Percentiles rank a stretch among this genome's conserved stretches.
Conservation (phyloP, 2,113 vertebrate genomes). For the Melanerpes formicivorus region DNA sequence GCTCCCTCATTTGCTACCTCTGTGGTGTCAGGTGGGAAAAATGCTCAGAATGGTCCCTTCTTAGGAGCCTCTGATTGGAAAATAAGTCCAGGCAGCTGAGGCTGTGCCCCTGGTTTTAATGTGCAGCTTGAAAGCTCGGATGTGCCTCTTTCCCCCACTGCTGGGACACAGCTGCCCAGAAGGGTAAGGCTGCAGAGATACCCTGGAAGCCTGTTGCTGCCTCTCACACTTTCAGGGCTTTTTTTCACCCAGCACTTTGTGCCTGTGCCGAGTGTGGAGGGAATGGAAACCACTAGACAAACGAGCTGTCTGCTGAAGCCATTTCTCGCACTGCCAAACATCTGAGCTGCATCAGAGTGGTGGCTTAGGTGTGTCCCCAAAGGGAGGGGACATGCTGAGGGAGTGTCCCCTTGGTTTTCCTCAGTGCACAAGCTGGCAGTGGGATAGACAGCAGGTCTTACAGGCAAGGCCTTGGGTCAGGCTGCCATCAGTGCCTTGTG, state of each 20-base stretch:
- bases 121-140: neutral
- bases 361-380: neutral
- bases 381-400: neutral
- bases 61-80: neutral
- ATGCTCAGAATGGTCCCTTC: neutral
- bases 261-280: neutral
- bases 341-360: neutral
- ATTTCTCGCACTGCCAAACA: neutral
- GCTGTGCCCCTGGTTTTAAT: neutral
- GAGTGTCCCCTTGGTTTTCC: neutral
- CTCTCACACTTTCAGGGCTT: neutral
- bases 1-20: neutral
- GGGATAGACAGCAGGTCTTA: neutral
- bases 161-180: neutral
- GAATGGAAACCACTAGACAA: neutral
- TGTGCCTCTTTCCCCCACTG: neutral
- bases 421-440: fast-evolving
- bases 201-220: neutral
- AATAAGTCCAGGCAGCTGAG: neutral
- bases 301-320: neutral
- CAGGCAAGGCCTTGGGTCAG: neutral
- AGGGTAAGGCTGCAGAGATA: neutral
- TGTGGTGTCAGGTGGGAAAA: neutral
- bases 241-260: neutral
- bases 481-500: neutral